Conservation (phyloP, 1,140 invertebrate species). For the Rhysida immarginata region DNA sequence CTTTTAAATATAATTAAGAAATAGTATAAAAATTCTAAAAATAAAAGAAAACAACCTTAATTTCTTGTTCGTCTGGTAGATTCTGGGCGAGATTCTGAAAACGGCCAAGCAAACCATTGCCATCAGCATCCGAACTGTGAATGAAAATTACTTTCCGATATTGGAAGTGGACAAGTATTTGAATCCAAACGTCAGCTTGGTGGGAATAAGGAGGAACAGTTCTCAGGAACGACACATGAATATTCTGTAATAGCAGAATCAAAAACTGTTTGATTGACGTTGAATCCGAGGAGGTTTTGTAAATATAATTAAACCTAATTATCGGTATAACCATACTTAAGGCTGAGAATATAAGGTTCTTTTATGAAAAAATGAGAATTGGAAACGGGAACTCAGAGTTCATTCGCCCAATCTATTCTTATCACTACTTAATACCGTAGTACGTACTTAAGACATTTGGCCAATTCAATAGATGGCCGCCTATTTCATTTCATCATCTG, state of each 20-base stretch:
- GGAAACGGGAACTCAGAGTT: too few species aligned
- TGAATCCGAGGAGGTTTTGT: too few species aligned
- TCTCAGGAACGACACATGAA: slow-evolving; percentile 89
- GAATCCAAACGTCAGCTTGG: slow-evolving; percentile 93
- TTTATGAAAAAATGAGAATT: too few species aligned
- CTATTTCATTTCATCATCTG: too few species aligned
- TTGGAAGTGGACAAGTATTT: slow-evolving; percentile 78
- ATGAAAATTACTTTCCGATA: slow-evolving; percentile 95
- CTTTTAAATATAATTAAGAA: not conserved
- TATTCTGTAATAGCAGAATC: slow-evolving; percentile 73
- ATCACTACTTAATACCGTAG: too few species aligned
- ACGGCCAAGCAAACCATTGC: slow-evolving; percentile 71
- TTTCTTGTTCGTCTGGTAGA: slow-evolving; percentile 49
- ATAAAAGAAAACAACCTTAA: slow-evolving; percentile 39
- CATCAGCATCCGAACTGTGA: slow-evolving; percentile 90
- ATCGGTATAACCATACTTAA: too few species aligned
- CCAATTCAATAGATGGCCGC: too few species aligned
- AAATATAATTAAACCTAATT: too few species aligned
- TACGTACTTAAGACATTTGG: too few species aligned
- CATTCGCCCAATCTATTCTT: too few species aligned
- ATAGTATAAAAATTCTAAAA: slow-evolving; percentile 6
- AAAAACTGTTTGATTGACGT: too few species aligned
- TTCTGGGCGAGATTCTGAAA: slow-evolving; percentile 62
- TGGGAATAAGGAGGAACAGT: slow-evolving; percentile 95
- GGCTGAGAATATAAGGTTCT: too few species aligned